Base-by-base conservation (phyloP, 1,140 invertebrate species). In the Belonocnema kinseyi region DNA sequence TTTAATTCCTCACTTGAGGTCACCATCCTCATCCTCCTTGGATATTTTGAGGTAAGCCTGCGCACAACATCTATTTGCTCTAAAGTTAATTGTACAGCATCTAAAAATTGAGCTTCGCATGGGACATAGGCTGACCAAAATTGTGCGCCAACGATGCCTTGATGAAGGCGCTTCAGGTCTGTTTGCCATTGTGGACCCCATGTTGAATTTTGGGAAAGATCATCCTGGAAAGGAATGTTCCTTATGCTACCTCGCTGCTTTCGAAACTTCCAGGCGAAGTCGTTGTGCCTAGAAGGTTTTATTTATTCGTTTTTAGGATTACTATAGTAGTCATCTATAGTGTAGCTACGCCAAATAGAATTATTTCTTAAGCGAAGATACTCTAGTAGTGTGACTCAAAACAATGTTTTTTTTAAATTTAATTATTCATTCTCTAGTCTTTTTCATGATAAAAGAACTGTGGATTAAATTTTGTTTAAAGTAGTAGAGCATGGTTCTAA, bases 101-200 rank as follows among this genome's bases (percentile, higher is more conserved):
- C 95, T 75, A 95, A 93, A 86, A 95, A 94, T 86, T 97, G 96
- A 2, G 96, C 93, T 75, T 94, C 94, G 88, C 97, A 98, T 0
- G 95, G 95, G 0, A 96, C 96, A 87, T 97, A 98, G 0, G 96
- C 96, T 0, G 96, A 97, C 97, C 97, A 98, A 89, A 98, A 97
- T 94, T 97, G 94, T 5, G 92, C 93, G 11, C 93, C 93, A 3
- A 94, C 89, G 73, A 91, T 91, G 2, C 94, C 94, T 70, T 91
- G 83, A 13, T 86, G 81, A 46, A 94, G 82, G 33, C 93, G 84
- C 0, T 90, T 89, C 58, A 94, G 87, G 80, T 94, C 93, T 0
- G 93, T 94, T 74, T 94, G 93, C 86, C 92, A 91, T 33, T 88
- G 86, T 0, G 83, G 89, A 73, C 86, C 90, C 83, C 89, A 90